Evolutionary conservation across 2,888 invertebrate species (phyloP).

Genomic region (Halictus quadricinctus): DNA sequence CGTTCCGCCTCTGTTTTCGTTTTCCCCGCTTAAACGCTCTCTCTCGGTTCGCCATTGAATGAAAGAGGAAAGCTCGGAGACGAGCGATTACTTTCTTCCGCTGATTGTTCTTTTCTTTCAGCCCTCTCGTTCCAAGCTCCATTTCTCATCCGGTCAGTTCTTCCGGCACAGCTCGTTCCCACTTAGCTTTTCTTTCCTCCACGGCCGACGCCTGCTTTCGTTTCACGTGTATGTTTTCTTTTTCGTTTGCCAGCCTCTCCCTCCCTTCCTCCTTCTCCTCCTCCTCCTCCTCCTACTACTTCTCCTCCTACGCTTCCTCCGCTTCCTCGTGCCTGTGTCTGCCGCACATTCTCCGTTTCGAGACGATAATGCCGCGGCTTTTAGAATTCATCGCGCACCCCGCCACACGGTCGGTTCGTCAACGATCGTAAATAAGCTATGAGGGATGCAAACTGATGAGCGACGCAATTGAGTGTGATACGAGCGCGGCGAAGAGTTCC

Average conservation of each 20-base stretch:
- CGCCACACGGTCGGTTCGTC: neutral
- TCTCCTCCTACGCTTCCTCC: neutral
- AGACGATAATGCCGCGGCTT: neutral
- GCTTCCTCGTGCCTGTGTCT: neutral
- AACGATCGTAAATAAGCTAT: conserved; percentile 5
- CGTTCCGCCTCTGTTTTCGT: conserved; percentile 19
- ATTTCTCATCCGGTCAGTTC: conserved; percentile 54
- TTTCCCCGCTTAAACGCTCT: conserved; percentile 29
- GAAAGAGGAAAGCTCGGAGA: conserved; percentile 50
- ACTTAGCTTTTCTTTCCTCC: neutral
- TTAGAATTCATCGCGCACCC: conserved; percentile 22
- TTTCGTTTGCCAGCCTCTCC: conserved; percentile 3
- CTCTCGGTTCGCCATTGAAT: conserved; percentile 10
- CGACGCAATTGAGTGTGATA: conserved; percentile 10
- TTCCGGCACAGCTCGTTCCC: conserved; percentile 7
- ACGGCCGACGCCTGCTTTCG: conserved; percentile 1
- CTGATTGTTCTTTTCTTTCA: conserved; percentile 54
- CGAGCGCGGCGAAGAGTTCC: neutral
- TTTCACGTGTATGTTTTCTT: neutral
- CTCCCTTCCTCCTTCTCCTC: neutral
- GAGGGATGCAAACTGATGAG: neutral
- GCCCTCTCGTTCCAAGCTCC: conserved; percentile 34
- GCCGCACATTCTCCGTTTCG: conserved; percentile 12
- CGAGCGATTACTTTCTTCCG: conserved; percentile 62
- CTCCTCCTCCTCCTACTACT: neutral